Percentiles rank a stretch among this genome's conserved stretches.
These are phyloP conservation scores for Tetrao urogallus DNA, from an alignment of 2,113 vertebrate species.

Conservation along the genomic window DNA sequence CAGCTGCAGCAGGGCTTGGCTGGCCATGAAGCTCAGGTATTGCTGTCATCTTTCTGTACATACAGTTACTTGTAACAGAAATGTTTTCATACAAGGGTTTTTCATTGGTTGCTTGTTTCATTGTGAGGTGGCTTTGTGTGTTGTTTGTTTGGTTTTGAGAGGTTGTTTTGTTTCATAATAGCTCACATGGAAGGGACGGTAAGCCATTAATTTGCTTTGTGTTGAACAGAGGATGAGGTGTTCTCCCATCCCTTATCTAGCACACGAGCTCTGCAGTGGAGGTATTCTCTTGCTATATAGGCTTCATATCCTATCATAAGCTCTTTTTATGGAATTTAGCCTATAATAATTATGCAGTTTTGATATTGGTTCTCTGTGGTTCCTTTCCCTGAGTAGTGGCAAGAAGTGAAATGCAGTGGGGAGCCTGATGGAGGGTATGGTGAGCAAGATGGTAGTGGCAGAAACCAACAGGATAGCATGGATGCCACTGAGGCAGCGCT, in stretches of 20 bases:
- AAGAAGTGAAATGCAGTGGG: neutral
- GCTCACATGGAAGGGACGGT: neutral
- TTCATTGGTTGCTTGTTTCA: neutral
- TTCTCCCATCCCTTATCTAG: neutral
- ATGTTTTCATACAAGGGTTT: neutral
- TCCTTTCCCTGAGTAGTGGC: neutral
- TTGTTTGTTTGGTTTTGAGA: neutral
- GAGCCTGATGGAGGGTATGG: neutral
- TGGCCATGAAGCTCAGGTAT: neutral
- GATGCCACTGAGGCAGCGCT: neutral
- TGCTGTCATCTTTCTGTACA: conserved; percentile 1
- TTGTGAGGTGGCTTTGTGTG: neutral
- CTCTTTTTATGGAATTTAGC: neutral
- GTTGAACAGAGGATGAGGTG: conserved; percentile 30
- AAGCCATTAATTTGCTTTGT: conserved; percentile 16
- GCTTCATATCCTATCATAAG: neutral
- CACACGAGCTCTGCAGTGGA: neutral
- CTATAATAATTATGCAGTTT: neutral
- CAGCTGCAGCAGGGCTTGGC: neutral
- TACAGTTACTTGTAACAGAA: neutral
- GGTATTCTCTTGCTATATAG: neutral
- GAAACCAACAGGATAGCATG: neutral
- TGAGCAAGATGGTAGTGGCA: neutral
- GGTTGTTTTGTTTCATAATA: neutral
- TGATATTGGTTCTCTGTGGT: neutral